phyloP scores from a whole-genome alignment of 2,797 vertebrate genomes.

The Bucorvus abyssinicus region DNA sequence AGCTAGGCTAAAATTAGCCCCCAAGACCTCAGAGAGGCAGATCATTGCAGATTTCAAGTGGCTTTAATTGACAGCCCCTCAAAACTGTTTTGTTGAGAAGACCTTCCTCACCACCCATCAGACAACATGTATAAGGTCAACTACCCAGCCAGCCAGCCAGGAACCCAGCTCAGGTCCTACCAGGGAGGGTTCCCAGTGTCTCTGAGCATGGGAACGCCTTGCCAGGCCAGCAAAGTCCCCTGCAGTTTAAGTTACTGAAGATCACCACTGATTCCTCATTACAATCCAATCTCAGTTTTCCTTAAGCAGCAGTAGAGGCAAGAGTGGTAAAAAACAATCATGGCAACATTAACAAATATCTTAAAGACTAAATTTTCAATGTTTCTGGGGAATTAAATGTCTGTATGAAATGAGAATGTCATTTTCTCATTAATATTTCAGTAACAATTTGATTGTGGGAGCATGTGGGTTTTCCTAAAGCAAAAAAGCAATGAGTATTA shows the following conservation, averaged over 20 bases:
- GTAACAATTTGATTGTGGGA: conserved; percentile 6
- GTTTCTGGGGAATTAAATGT: background rate
- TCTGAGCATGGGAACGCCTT: background rate
- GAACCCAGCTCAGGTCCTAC: background rate
- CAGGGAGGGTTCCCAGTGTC: no score
- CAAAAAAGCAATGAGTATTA: background rate
- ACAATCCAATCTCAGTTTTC: background rate
- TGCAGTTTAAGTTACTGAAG: background rate
- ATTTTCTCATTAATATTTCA: conserved; percentile 28
- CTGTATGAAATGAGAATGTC: background rate
- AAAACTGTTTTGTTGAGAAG: background rate
- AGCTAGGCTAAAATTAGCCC: background rate
- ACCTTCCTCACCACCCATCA: background rate
- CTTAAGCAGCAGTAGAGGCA: background rate
- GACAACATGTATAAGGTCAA: background rate
- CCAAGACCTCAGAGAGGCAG: background rate
- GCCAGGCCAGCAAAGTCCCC: background rate
- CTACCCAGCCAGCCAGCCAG: no score
- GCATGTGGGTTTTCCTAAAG: background rate
- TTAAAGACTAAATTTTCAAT: background rate
- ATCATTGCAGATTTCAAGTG: background rate
- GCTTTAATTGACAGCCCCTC: background rate
- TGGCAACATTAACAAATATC: background rate
- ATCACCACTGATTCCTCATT: background rate
- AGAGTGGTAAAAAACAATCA: background rate